A percentile compares a stretch with the other conserved stretches of the same genome.
phyloP scores from a whole-genome alignment of 2,888 invertebrate species.

The Eledone cirrhosa region DNA sequence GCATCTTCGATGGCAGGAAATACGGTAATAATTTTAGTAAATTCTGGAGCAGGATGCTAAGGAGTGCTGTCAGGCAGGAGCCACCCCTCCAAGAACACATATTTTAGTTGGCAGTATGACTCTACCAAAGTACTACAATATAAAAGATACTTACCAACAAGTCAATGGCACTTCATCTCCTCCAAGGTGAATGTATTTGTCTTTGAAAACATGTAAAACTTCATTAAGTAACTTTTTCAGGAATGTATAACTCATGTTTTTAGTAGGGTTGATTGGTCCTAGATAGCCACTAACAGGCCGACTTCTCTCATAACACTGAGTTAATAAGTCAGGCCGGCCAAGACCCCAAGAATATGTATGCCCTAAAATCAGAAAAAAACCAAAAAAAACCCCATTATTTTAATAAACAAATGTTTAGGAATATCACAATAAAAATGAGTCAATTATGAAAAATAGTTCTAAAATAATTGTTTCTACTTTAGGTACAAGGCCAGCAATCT shows the following conservation, averaged over 20 bases:
- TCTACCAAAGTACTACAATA: too few species aligned
- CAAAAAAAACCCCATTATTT: not conserved
- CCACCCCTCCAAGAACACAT: not conserved
- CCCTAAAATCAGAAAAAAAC: slow-evolving; percentile 46
- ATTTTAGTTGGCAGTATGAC: too few species aligned
- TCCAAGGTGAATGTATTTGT: slow-evolving; percentile 85
- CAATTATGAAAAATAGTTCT: too few species aligned
- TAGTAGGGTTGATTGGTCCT: slow-evolving; percentile 85
- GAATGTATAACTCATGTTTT: slow-evolving; percentile 75
- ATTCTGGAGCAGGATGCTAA: too few species aligned
- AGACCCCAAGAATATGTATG: slow-evolving; percentile 66
- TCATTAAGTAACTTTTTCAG: slow-evolving; percentile 77
- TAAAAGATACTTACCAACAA: slow-evolving; percentile 78
- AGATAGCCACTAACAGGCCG: slow-evolving; percentile 70
- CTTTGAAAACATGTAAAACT: slow-evolving; percentile 78
- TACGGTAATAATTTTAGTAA: too few species aligned
- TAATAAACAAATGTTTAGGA: not conserved
- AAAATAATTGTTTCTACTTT: too few species aligned
- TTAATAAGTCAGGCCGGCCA: slow-evolving; percentile 62
- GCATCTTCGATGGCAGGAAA: too few species aligned
- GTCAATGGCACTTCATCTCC: slow-evolving; percentile 88
- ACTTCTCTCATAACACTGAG: slow-evolving; percentile 60
- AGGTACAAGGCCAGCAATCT: too few species aligned
- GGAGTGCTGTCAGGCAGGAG: not conserved
- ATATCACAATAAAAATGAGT: not conserved